Conservation (phyloP, 2,113 vertebrate genomes). For the Bufo bufo region DNA sequence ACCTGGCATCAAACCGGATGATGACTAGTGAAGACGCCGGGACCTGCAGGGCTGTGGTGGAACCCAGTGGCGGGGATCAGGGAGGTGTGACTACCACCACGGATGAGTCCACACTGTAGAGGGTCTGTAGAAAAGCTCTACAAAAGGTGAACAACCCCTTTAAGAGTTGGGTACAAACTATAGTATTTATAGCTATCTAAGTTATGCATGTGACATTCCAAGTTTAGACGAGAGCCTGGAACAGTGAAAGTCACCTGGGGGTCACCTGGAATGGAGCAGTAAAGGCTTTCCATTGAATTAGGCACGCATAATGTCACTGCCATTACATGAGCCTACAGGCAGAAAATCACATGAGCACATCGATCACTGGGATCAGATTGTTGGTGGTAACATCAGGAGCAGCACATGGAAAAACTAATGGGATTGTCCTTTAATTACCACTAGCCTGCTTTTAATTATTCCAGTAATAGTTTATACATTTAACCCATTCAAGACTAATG, state of each 20-base stretch:
- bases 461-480: background rate
- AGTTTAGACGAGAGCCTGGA: background rate
- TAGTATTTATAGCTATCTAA: background rate
- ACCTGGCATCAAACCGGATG: too few relatives aligned
- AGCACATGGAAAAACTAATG: background rate
- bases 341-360: constrained; percentile 11
- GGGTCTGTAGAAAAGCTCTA: too few relatives aligned
- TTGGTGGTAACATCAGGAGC: background rate
- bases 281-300: background rate
- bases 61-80: too few relatives aligned
- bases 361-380: background rate
- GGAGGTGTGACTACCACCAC: too few relatives aligned
- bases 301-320: background rate
- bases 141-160: too few relatives aligned
- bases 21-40: too few relatives aligned
- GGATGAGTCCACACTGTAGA: too few relatives aligned
- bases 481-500: background rate
- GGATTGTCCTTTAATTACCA: background rate
- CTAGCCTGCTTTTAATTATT: background rate
- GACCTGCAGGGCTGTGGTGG: too few relatives aligned
- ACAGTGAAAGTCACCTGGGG: constrained; percentile 28
- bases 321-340: background rate
- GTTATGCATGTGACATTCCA: background rate
- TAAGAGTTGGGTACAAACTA: background rate
- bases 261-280: constrained; percentile 10